These are phyloP conservation scores for Salvator merianae DNA, from an alignment of 2,113 vertebrate genomes.

Conservation along the genomic window DNA sequence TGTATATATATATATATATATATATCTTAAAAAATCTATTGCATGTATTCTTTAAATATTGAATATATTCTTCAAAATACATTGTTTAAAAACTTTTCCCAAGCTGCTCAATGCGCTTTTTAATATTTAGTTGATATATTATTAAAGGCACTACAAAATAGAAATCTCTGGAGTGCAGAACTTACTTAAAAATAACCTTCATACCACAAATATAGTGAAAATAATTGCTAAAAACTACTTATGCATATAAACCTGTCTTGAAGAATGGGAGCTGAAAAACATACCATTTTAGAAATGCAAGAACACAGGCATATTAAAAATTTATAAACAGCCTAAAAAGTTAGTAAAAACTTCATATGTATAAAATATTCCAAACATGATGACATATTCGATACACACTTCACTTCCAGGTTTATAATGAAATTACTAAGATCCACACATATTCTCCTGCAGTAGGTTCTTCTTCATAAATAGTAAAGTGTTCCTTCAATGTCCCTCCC, in stretches of 20 bases:
- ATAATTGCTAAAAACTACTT: slow-evolving; percentile 68
- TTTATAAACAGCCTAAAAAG: slow-evolving; percentile 74
- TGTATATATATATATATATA: slow-evolving; percentile 60
- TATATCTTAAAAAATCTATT: slow-evolving; percentile 59
- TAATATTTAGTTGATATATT: slow-evolving; percentile 80
- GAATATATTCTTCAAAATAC: slow-evolving; percentile 78
- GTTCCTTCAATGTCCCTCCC: slow-evolving; percentile 81
- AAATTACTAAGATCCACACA: slow-evolving; percentile 53
- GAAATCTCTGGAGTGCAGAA: slow-evolving; percentile 84
- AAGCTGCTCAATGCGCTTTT: slow-evolving; percentile 76
- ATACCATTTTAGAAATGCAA: slow-evolving; percentile 77
- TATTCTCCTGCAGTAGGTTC: slow-evolving; percentile 63
- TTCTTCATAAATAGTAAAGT: slow-evolving; percentile 90
- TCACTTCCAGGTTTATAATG: slow-evolving; percentile 55
- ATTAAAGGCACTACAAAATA: slow-evolving; percentile 83
- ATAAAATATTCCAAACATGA: slow-evolving; percentile 74
- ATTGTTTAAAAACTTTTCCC: slow-evolving; percentile 75
- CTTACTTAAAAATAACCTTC: slow-evolving; percentile 84
- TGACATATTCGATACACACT: slow-evolving; percentile 61
- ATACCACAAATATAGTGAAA: slow-evolving; percentile 83
- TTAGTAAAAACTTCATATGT: slow-evolving; percentile 78
- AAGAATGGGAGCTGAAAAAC: slow-evolving; percentile 59
- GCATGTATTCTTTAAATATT: slow-evolving; percentile 78
- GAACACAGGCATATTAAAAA: slow-evolving; percentile 65
- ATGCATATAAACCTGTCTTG: slow-evolving; percentile 58